Evolutionary conservation across 2,113 vertebrate species (phyloP).

Genomic region (Pterocles gutturalis): DNA sequence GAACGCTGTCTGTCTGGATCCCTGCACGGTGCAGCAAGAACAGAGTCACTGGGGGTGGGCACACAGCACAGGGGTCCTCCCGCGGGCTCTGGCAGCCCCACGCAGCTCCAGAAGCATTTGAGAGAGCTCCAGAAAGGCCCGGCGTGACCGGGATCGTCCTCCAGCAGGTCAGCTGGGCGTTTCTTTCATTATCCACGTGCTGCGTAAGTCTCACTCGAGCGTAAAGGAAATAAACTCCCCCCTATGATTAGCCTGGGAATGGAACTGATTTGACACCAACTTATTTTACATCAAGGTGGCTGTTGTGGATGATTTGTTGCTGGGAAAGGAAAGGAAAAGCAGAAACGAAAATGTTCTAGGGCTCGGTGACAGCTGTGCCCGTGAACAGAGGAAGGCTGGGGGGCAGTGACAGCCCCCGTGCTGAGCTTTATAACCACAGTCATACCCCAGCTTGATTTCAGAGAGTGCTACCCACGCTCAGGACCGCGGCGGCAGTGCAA

Average conservation of each 20-base stretch:
- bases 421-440: not conserved
- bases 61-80: accelerated
- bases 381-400: no score
- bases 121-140: not conserved
- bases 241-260: not conserved
- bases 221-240: not conserved
- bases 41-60: not conserved
- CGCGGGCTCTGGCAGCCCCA: not conserved
- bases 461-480: not conserved
- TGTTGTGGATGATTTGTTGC: no score
- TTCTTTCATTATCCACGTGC: not conserved
- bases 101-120: accelerated
- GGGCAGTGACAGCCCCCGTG: not conserved
- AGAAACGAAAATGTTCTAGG: no score
- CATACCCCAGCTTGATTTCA: not conserved
- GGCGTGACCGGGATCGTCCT: not conserved
- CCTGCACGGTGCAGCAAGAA: constrained; percentile 71
- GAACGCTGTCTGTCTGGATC: constrained; percentile 97
- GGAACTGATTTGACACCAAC: not conserved
- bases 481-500: not conserved
- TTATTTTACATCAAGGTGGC: not conserved
- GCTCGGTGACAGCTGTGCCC: no score
- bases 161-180: accelerated
- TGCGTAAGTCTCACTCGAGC: not conserved
- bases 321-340: no score